These are phyloP conservation scores for Dryococelus australis DNA, from an alignment of 2,888 invertebrate genomes.

Conservation along the genomic window DNA sequence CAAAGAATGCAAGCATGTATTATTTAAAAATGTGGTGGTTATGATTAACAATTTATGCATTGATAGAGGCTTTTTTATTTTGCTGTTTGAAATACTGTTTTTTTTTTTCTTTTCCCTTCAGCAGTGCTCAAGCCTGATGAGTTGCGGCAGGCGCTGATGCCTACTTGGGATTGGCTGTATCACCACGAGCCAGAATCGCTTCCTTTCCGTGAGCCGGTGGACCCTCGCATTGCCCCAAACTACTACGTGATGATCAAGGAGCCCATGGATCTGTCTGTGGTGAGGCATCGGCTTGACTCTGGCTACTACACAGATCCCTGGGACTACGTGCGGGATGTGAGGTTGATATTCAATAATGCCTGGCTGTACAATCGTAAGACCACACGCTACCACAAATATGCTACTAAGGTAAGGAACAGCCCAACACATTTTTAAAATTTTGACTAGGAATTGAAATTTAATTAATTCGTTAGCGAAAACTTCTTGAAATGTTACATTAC, in stretches of 20 bases:
- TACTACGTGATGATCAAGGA: slow-evolving; percentile 96
- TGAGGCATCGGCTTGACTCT: slow-evolving; percentile 89
- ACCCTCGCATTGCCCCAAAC: slow-evolving; percentile 93
- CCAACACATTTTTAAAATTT: too few relatives aligned
- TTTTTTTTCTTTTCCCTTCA: too few relatives aligned
- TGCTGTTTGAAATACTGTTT: too few relatives aligned
- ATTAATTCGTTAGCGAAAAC: too few relatives aligned
- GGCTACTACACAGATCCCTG: slow-evolving; percentile 97
- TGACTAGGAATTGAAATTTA: too few relatives aligned
- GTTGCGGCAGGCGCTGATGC: slow-evolving; percentile 88
- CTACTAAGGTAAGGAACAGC: slow-evolving; percentile 98
- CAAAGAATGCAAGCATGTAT: too few relatives aligned
- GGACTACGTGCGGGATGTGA: slow-evolving; percentile 99
- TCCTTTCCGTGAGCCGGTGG: slow-evolving; percentile 97
- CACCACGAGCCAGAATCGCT: slow-evolving; percentile 94
- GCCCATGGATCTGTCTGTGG: slow-evolving; percentile 97
- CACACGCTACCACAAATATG: slow-evolving; percentile 96
- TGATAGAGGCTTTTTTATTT: too few relatives aligned
- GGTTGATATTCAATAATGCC: slow-evolving; percentile 99
- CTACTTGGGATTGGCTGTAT: slow-evolving; percentile 92
- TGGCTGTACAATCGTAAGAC: slow-evolving; percentile 99
- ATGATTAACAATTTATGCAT: too few relatives aligned
- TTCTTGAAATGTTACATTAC: too few relatives aligned
- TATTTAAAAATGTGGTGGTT: too few relatives aligned
- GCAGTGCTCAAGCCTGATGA: slow-evolving; percentile 92